A percentile compares a stretch with the other conserved stretches of the same genome.
Evolutionary conservation across 2,113 vertebrate genomes (phyloP).

Genomic region (Chaetorhynchus papuensis): DNA sequence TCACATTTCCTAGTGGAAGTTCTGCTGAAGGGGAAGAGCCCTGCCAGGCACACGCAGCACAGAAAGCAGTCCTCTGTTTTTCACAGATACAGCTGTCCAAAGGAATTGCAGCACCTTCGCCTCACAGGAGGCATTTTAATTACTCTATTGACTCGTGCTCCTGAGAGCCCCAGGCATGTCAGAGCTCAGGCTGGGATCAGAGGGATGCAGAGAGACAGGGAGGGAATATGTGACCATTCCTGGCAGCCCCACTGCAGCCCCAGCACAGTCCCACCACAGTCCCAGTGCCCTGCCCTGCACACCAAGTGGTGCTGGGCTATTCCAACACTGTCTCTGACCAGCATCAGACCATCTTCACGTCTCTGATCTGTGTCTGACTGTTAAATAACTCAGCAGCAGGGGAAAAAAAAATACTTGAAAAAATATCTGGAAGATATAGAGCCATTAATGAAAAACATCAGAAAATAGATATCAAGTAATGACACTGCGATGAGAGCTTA

Average conservation of each 20-base stretch:
- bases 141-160: neutral
- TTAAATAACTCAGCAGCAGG: neutral
- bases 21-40: neutral
- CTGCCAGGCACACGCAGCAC: neutral
- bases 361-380: neutral
- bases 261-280: neutral
- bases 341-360: neutral
- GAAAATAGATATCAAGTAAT: constrained; percentile 36
- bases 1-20: neutral
- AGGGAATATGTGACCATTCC: neutral
- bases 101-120: neutral
- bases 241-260: neutral
- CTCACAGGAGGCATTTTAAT: neutral
- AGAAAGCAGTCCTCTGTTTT: neutral
- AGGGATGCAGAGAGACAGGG: neutral
- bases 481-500: neutral
- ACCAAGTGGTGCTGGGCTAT: fast-evolving
- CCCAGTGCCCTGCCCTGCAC: neutral
- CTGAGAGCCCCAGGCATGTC: neutral
- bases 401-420: neutral
- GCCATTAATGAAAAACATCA: neutral
- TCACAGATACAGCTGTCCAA: neutral
- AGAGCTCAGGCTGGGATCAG: neutral
- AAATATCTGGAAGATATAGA: neutral
- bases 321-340: fast-evolving